A percentile compares a stretch with the other conserved stretches of the same genome.
phyloP scores from a whole-genome alignment of 1,140 invertebrate genomes.

The Wasmannia auropunctata region DNA sequence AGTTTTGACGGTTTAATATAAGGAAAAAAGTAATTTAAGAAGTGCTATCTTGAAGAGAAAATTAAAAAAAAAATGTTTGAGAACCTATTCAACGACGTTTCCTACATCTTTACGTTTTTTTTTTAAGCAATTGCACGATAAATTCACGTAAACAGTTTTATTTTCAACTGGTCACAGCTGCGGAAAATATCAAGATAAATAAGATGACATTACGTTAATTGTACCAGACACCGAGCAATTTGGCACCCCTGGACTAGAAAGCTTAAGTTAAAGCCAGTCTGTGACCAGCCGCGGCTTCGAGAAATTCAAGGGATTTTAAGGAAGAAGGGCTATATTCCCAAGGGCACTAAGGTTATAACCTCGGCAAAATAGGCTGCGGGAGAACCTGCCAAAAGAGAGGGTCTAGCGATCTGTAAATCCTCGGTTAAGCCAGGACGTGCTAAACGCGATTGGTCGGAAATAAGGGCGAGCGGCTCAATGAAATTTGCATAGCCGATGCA shows the following conservation, averaged over 20 bases:
- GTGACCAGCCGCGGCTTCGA: neutral
- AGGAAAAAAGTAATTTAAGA: neutral
- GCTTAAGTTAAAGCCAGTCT: slow-evolving; percentile 31
- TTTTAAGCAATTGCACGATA: neutral
- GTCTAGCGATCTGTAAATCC: slow-evolving; percentile 51
- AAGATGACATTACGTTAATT: slow-evolving; percentile 23
- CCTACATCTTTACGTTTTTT: neutral
- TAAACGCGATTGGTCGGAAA: slow-evolving; percentile 42
- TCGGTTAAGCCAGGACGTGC: slow-evolving; percentile 24
- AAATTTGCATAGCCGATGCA: slow-evolving; percentile 45
- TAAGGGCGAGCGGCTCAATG: slow-evolving; percentile 17
- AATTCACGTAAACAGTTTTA: slow-evolving; percentile 5
- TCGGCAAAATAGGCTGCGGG: slow-evolving; percentile 33
- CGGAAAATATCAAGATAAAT: slow-evolving; percentile 21
- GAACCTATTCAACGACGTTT: neutral
- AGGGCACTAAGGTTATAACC: slow-evolving; percentile 31
- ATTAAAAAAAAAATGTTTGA: neutral
- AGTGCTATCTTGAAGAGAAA: neutral
- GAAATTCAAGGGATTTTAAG: slow-evolving; percentile 44
- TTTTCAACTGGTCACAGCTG: slow-evolving; percentile 1
- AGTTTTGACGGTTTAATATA: neutral
- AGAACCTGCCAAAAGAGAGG: slow-evolving; percentile 44
- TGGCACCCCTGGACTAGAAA: slow-evolving; percentile 4
- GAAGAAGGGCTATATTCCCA: slow-evolving; percentile 25
- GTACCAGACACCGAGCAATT: slow-evolving; percentile 13